Evolutionary conservation across 1,140 invertebrate species (phyloP).

Genomic region (Vollenhovia emeryi): DNA sequence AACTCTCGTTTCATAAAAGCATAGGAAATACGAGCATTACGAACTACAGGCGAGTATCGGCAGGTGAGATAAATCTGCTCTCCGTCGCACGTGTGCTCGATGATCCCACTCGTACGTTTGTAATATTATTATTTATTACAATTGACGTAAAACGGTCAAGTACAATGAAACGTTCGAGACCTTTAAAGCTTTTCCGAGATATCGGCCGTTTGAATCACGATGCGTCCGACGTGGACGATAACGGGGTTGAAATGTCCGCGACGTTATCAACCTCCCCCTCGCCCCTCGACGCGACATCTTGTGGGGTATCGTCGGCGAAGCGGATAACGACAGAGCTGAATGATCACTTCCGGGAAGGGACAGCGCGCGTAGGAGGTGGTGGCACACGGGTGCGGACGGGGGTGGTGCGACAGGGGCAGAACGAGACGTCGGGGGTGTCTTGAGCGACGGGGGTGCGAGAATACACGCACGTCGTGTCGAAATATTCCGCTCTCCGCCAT

Average conservation of each 20-base stretch:
- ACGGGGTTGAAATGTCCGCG: background rate
- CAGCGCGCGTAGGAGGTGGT: background rate
- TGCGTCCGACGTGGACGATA: background rate
- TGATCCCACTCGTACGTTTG: background rate
- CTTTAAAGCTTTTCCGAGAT: background rate
- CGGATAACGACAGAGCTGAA: background rate
- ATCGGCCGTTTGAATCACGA: background rate
- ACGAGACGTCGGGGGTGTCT: background rate
- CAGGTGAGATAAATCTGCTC: background rate
- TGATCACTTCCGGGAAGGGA: background rate
- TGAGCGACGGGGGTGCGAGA: background rate
- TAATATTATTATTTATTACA: background rate
- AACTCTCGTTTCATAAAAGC: background rate
- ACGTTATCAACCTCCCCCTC: slow-evolving; percentile 22
- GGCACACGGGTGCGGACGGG: background rate
- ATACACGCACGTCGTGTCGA: slow-evolving; percentile 51
- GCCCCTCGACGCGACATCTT: slow-evolving; percentile 38
- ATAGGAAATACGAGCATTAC: background rate
- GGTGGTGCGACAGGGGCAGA: background rate
- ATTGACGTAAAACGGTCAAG: background rate
- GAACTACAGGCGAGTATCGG: background rate
- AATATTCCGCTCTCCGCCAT: slow-evolving; percentile 71
- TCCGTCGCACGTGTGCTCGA: background rate
- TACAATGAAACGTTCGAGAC: background rate
- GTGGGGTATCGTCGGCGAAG: background rate